Evolutionary conservation across 2,113 vertebrate species (phyloP), one percentile per base, ranked within the genome.

Genomic region (Cryptomyrus ogoouensis): DNA sequence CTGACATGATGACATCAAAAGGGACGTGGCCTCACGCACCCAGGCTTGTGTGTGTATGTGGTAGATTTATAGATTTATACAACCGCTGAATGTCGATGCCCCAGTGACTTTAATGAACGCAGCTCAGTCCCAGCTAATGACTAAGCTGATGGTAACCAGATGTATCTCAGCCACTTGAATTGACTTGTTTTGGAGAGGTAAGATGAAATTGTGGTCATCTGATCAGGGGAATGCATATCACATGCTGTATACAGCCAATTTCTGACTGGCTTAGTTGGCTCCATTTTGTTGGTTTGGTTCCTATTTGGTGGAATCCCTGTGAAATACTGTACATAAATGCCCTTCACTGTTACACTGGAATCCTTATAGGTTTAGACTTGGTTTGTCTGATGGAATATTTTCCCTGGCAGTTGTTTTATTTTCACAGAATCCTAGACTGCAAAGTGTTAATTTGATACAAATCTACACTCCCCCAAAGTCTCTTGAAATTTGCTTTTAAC

Each of bases 341-440:
- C 9, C 83, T 46, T 46, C 39, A n/a, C 83, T 46, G 83, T 44
- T 47, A n/a, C 39, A n/a, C 24, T 47, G 39, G 83, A 84, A 84
- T 44, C 39, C 10, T 10, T 84, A n/a, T 52, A 66, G 74, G 70
- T 83, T 74, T 84, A 49, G 47, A 56, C 83, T 90, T 46, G 19
- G 90, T 56, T 88, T 84, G 70, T 91, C 90, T 93, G 27, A 50
- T 89, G 89, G 91, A 89, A 90, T 89, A 88, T 91, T 90, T 90
- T 91, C 80, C 90, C 53, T 91, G 89, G 74, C 89, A 86, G 77
- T 39, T 89, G 31, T 80, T 44, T 44, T 49, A 53, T 91, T 90
- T 92, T 93, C 93, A 89, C 90, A 87, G 89, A 91, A 87, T 27
- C 31, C n/a, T 87, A 52, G 6, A 17, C n/a, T 35, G 62, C 39